Evolutionary conservation across 2,113 vertebrate genomes (phyloP).

Genomic region (Centropus unirufus): DNA sequence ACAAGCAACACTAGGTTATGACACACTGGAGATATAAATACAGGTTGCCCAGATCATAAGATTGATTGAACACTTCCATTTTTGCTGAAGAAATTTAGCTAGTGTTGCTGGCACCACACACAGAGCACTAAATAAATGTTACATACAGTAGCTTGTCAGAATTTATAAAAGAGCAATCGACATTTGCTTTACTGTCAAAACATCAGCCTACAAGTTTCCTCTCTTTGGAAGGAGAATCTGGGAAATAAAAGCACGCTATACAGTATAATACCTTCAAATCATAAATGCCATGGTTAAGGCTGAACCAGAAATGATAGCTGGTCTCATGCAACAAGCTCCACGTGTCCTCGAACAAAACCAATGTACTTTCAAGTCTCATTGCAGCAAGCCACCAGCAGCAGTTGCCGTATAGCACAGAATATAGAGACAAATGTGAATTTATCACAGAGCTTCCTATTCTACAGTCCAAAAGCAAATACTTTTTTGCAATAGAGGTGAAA

Average conservation of each 20-base stretch:
- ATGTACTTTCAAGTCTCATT: background rate
- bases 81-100: slow-evolving; percentile 60
- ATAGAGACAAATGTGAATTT: background rate
- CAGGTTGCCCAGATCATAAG: slow-evolving; percentile 35
- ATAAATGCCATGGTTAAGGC: slow-evolving; percentile 3
- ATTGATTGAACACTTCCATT: slow-evolving; percentile 35
- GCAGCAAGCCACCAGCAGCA: background rate
- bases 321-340: background rate
- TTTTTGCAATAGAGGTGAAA: background rate
- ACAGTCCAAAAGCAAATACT: background rate
- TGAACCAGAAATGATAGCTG: slow-evolving; percentile 11
- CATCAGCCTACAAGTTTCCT: slow-evolving; percentile 66
- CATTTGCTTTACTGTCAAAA: slow-evolving; percentile 75
- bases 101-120: slow-evolving; percentile 51
- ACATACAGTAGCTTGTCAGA: slow-evolving; percentile 64
- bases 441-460: slow-evolving; percentile 18
- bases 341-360: background rate
- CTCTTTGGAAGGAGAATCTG: slow-evolving; percentile 47
- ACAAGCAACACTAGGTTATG: slow-evolving; percentile 67
- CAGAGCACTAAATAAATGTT: slow-evolving; percentile 59
- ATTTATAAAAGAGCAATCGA: slow-evolving; percentile 71
- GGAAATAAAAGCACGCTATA: background rate
- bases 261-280: slow-evolving; percentile 25
- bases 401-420: background rate
- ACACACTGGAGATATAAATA: slow-evolving; percentile 51